Evolutionary conservation across 2,888 invertebrate species (phyloP).

Genomic region (Agrotis clavis): DNA sequence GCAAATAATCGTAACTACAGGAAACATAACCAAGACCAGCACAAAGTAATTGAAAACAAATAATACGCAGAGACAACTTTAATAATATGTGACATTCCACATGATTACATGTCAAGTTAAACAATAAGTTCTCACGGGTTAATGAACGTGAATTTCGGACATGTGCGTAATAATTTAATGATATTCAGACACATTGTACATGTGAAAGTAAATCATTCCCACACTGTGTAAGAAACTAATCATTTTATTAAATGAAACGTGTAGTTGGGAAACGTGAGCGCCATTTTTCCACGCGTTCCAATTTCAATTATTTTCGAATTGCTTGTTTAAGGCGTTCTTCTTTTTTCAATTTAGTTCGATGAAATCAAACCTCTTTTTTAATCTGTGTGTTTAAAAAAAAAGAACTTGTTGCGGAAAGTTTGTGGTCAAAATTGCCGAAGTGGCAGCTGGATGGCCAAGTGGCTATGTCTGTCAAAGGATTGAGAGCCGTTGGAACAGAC

Average conservation of each 20-base stretch:
- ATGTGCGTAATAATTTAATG: slow-evolving; percentile 83
- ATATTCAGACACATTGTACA: slow-evolving; percentile 82
- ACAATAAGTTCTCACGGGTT: slow-evolving; percentile 88
- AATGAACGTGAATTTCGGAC: slow-evolving; percentile 86
- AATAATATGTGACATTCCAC: slow-evolving; percentile 61
- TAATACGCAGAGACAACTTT: slow-evolving; percentile 49
- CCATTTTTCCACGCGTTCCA: slow-evolving; percentile 61
- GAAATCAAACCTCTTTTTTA: slow-evolving; percentile 46
- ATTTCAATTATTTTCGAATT: slow-evolving; percentile 61
- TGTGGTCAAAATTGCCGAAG: slow-evolving; percentile 31
- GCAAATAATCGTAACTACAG: not conserved
- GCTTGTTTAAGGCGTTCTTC: slow-evolving; percentile 53
- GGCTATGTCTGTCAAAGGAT: slow-evolving; percentile 44
- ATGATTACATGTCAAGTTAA: slow-evolving; percentile 78
- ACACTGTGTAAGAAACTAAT: slow-evolving; percentile 72
- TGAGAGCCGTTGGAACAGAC: slow-evolving; percentile 44
- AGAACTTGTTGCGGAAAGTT: slow-evolving; percentile 33
- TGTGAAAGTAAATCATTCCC: slow-evolving; percentile 81
- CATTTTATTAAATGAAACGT: slow-evolving; percentile 73
- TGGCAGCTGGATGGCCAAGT: slow-evolving; percentile 22
- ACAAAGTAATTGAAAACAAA: slow-evolving; percentile 48
- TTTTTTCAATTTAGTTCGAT: slow-evolving; percentile 44
- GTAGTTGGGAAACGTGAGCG: slow-evolving; percentile 63
- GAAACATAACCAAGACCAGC: slow-evolving; percentile 17
- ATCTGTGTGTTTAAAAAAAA: slow-evolving; percentile 30